phyloP scores from a whole-genome alignment of 2,797 vertebrate genomes.

The Prunella strophiata region DNA sequence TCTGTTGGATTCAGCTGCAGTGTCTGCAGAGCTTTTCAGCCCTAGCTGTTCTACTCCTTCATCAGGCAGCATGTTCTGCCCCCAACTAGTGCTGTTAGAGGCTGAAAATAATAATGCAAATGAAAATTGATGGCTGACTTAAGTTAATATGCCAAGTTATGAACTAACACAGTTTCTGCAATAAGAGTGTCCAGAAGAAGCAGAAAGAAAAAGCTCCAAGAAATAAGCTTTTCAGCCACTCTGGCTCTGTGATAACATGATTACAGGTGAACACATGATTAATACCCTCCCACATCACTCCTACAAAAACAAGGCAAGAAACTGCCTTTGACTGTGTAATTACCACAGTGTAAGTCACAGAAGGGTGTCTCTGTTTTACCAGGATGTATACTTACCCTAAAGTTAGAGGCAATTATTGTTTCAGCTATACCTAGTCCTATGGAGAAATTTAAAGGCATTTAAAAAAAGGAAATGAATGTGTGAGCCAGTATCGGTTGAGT shows the following conservation, averaged over 20 bases:
- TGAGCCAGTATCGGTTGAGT: neutral
- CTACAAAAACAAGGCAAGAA: neutral
- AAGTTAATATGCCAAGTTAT: neutral
- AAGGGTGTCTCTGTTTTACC: neutral
- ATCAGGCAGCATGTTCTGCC: neutral
- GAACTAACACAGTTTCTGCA: neutral
- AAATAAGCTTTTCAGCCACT: neutral
- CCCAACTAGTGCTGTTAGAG: neutral
- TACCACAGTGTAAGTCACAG: neutral
- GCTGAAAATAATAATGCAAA: neutral
- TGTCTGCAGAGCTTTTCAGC: neutral
- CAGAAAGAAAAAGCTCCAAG: neutral
- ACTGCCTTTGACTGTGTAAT: neutral
- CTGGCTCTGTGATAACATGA: neutral
- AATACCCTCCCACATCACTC: neutral
- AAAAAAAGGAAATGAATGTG: neutral
- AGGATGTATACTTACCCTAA: neutral
- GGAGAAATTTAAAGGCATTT: neutral
- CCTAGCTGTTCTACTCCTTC: neutral
- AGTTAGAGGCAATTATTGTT: neutral
- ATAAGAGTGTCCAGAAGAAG: neutral
- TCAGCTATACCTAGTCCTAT: neutral
- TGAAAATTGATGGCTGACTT: neutral
- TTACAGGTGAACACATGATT: neutral
- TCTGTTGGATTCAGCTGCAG: neutral